A percentile compares a stretch with the other conserved stretches of the same genome.
phyloP scores from a whole-genome alignment of 2,888 invertebrate species.

The Hanleya hanleyi region DNA sequence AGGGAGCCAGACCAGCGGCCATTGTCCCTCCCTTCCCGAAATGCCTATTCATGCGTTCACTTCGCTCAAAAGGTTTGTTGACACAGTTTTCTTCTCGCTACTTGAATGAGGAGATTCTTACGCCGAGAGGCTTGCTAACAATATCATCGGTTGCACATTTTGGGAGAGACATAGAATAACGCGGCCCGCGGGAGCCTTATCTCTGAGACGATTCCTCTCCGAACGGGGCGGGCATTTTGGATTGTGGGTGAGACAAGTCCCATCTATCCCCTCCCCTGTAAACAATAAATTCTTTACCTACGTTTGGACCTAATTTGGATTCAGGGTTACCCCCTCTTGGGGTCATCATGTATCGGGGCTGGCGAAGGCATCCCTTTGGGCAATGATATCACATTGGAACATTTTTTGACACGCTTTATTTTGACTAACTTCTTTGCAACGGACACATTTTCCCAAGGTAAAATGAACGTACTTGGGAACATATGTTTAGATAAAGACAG shows the following conservation, averaged over 20 bases:
- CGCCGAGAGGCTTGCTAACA: background rate
- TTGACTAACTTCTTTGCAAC: too few relatives aligned
- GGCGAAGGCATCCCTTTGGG: too few relatives aligned
- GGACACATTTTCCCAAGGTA: too few relatives aligned
- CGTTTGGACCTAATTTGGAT: too few relatives aligned
- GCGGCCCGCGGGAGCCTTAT: background rate
- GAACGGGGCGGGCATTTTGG: background rate
- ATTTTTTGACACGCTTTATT: too few relatives aligned
- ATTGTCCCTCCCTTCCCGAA: background rate
- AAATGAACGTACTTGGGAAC: too few relatives aligned
- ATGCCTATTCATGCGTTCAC: background rate
- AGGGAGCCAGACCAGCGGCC: background rate
- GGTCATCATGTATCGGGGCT: too few relatives aligned
- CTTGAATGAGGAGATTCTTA: too few relatives aligned
- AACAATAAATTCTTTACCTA: background rate
- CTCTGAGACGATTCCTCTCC: background rate
- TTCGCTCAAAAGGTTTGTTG: background rate
- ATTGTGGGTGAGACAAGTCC: background rate
- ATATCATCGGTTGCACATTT: conserved; percentile 7
- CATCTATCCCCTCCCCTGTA: too few relatives aligned
- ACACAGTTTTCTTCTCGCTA: background rate
- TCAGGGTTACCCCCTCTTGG: too few relatives aligned
- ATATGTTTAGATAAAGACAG: too few relatives aligned
- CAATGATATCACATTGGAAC: too few relatives aligned
- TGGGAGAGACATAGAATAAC: background rate